Evolutionary conservation across 2,888 invertebrate species (phyloP), one percentile per base, ranked within the genome.

Genomic region (Enchytraeus crypticus): DNA sequence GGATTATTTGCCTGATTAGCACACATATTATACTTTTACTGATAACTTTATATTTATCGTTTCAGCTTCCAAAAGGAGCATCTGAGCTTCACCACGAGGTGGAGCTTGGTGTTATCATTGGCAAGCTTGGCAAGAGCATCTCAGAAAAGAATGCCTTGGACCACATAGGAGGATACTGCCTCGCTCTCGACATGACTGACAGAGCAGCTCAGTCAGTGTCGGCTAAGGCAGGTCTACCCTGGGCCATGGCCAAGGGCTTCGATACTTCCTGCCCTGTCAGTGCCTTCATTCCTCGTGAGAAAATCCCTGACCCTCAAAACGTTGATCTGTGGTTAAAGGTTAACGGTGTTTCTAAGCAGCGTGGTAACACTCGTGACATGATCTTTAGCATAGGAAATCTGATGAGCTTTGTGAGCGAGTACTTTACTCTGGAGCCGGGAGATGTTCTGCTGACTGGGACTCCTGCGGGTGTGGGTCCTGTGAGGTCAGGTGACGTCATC

Each of bases 251-350:
- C 1, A 89, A 89, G 79, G 86, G 87, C 2, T 89, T 89, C 72
- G 88, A 89, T 74, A 87, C 87, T 0, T 84, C 88, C 0, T 88
- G 88, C 65, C 88, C 89, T 2, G 85, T 89, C 0, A 85, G 87
- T 53, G 73, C 79, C 11, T 86, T 88, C 66, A 83, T 89, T 69
- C 77, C 82, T 0, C 79, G 79, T 53, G 65, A 66, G 8, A 47
- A 71, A 60, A 64, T 77, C 5, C 59, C 65, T n/a, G 64, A 76
- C 61, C 72, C 74, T 11, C 68, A 69, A 27, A 70, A 73, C 57
- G 38, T 74, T 0, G 59, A 68, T n/a, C 63, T 79, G 11, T 76
- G 76, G 76, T 60, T 76, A 47, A 75, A 72, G 71, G 79, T 83
- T 1, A 88, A 88, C 74, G 85, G 84, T 0, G 75, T 81, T 64